Percentiles rank a stretch among this genome's conserved stretches.
Evolutionary conservation across 2,113 vertebrate genomes (phyloP).

Genomic region (Odontophorus gujanensis): DNA sequence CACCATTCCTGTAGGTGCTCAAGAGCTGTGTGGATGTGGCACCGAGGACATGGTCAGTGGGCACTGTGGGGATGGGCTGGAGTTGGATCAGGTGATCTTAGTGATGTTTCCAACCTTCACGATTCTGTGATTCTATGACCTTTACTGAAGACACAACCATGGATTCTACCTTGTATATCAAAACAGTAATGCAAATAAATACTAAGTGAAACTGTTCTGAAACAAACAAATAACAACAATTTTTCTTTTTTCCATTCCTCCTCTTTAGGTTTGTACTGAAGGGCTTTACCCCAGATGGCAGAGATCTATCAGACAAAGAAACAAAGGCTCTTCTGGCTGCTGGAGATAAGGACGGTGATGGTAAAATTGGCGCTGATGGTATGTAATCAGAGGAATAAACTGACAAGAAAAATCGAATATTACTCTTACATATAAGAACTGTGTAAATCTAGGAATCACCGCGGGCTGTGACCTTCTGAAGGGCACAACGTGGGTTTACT

Average conservation of each 20-base stretch:
- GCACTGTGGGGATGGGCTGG: no score
- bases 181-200: not conserved
- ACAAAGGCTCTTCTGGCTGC: slow-evolving; percentile 89
- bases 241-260: not conserved
- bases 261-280: slow-evolving; percentile 87
- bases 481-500: not conserved
- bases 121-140: no score
- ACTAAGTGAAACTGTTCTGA: not conserved
- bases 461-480: slow-evolving; percentile 36
- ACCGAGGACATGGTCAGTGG: no score
- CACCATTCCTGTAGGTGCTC: no score
- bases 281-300: slow-evolving; percentile 85
- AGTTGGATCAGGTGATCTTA: no score
- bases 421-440: not conserved
- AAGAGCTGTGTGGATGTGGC: no score
- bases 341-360: slow-evolving; percentile 96
- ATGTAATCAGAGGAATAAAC: slow-evolving; percentile 49
- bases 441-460: not conserved
- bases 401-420: not conserved
- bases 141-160: not conserved
- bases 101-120: no score
- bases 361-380: slow-evolving; percentile 95
- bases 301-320: slow-evolving; percentile 91
- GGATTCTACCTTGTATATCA: not conserved
- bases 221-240: not conserved